A percentile compares a stretch with the other conserved stretches of the same genome.
Conservation (phyloP, 1,140 invertebrate genomes). For the Euschistus heros region DNA sequence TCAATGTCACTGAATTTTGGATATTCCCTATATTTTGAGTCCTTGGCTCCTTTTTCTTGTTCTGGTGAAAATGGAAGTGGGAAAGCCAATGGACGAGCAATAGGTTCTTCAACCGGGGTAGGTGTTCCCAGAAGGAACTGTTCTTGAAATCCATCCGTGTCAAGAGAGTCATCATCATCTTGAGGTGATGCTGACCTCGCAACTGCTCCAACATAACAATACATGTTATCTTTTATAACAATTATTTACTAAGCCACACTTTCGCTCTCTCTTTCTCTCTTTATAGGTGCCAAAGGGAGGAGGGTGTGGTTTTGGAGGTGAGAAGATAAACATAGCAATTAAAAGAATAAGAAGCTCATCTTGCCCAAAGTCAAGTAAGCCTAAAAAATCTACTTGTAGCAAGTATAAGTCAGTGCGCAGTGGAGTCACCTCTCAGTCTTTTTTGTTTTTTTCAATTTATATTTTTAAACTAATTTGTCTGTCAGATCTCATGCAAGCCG, state of each 20-base stretch:
- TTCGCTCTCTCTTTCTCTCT: constrained; percentile 23
- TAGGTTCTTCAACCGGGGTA: constrained; percentile 18
- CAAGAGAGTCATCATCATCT: constrained; percentile 41
- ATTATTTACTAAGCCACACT: constrained; percentile 20
- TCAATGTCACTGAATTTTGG: constrained; percentile 30
- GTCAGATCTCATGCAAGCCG: constrained; percentile 18
- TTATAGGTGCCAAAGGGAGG: constrained; percentile 21
- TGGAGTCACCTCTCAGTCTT: constrained; percentile 19
- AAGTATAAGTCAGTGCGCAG: constrained; percentile 18
- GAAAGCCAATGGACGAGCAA: constrained; percentile 13
- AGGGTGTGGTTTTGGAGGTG: constrained; percentile 21
- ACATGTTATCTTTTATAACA: constrained; percentile 24
- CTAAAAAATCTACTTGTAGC: constrained; percentile 22
- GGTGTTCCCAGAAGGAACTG: constrained; percentile 38
- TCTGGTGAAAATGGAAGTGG: constrained; percentile 32
- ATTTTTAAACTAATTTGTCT: neutral
- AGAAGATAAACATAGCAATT: constrained; percentile 21
- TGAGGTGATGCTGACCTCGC: constrained; percentile 37
- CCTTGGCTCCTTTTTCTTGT: constrained; percentile 39
- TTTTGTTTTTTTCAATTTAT: neutral
- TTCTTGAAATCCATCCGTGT: constrained; percentile 41
- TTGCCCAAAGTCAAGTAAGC: constrained; percentile 23
- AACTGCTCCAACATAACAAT: constrained; percentile 30
- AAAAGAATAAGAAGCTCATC: constrained; percentile 27
- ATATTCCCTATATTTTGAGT: constrained; percentile 38